Conservation (phyloP, 2,888 invertebrate species). For the Chrysolina americana region DNA sequence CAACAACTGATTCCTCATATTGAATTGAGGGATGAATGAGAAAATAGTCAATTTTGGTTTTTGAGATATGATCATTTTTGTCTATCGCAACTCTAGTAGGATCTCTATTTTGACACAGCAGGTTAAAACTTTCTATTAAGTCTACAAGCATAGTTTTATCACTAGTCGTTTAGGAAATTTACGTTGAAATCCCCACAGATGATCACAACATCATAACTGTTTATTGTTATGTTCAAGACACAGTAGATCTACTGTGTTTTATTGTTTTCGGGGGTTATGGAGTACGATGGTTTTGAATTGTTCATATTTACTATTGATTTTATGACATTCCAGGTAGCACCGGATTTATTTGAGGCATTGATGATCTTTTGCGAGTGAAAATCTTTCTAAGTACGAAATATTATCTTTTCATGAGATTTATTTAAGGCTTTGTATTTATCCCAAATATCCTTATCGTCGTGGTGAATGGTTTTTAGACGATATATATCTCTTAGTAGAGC, state of each 20-base stretch:
- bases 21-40: no score
- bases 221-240: no score
- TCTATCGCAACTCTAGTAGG: no score
- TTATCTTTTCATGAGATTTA: constrained; percentile 11
- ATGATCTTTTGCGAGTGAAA: constrained; percentile 16
- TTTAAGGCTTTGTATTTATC: constrained; percentile 5
- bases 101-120: no score
- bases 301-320: constrained; percentile 12
- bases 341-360: constrained; percentile 15
- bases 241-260: neutral
- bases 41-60: no score
- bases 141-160: no score
- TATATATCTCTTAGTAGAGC: constrained; percentile 5
- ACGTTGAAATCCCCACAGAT: no score
- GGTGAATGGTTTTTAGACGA: constrained; percentile 2
- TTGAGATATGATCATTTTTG: no score
- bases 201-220: no score
- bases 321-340: constrained; percentile 23
- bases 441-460: constrained; percentile 11
- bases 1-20: no score
- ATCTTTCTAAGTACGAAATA: constrained; percentile 13
- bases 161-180: no score
- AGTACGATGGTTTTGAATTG: neutral
- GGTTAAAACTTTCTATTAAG: no score
- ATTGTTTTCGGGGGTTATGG: constrained; percentile 19